phyloP scores from a whole-genome alignment of 2,797 vertebrate species.

The Paratrypauchen microcephalus region DNA sequence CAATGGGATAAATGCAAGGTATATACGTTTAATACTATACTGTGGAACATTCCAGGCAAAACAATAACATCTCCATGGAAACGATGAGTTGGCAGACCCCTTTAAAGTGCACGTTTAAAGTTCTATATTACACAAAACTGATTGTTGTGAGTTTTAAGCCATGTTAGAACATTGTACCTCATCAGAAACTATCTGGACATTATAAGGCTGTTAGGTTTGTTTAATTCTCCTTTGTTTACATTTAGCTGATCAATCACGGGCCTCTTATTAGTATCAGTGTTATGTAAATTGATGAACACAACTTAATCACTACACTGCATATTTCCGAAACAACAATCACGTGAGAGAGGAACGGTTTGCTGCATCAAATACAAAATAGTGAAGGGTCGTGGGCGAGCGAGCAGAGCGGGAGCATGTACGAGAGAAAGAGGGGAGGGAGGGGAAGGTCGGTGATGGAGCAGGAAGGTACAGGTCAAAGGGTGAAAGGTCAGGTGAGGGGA shows the following conservation, averaged over 20 bases:
- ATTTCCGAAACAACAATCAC: constrained; percentile 24
- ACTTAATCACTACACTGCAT: constrained; percentile 10
- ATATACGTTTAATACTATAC: no score
- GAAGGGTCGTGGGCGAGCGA: constrained; percentile 43
- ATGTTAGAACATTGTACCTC: no score
- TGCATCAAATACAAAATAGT: constrained; percentile 31
- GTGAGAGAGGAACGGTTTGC: constrained; percentile 29
- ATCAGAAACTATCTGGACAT: not conserved
- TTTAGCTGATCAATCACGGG: no score
- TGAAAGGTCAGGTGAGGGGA: constrained; percentile 50
- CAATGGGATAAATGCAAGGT: no score
- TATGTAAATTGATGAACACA: constrained; percentile 4
- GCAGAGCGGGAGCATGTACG: constrained; percentile 48
- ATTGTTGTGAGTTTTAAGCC: no score
- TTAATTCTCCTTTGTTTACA: not conserved
- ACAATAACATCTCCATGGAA: no score
- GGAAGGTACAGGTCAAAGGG: constrained; percentile 64
- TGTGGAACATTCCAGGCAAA: no score
- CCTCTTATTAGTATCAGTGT: no score
- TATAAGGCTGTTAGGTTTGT: not conserved
- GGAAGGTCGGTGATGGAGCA: constrained; percentile 35
- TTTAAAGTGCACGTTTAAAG: no score
- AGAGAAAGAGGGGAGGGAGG: constrained; percentile 14
- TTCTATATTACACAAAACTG: no score
- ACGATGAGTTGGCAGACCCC: no score